Evolutionary conservation across 2,888 invertebrate genomes (phyloP), one percentile per base, ranked within the genome.

Genomic region (Myopa tessellatipennis): DNA sequence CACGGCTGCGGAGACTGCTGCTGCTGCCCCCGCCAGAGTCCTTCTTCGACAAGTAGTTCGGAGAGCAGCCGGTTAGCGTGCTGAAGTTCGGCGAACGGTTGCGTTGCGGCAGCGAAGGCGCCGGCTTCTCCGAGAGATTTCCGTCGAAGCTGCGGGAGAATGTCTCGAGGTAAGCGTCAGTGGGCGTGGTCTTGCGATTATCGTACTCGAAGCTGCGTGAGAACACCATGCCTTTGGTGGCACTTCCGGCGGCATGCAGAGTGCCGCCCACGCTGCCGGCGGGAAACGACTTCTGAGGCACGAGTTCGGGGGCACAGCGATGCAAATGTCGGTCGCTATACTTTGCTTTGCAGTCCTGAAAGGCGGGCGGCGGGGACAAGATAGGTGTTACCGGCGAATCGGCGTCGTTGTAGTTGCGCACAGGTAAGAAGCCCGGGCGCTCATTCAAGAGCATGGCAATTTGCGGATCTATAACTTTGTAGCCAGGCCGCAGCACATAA

Each of bases 331-430:
- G 82, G 38, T 86, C 87, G 18, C 82, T 82, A 38, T 85, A 84
- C 14, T 69, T 75, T 2, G 68, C 60, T 45, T 75, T 88, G 81
- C 89, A 89, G 81, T 93, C 93, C 85, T 93, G 93, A 85, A 93
- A 93, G 12, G 93, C 93, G 12, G 93, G 93, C 0, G 93, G 93
- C 12, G 93, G 93, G 18, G 93, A 93, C 69, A 93, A 91, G 78
- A 93, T 93, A 8, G 93, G 93, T 0, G 93, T 93, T 16, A 92
- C 89, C n/a, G 92, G 92, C 1, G 93, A 92, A 72, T 90, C 89
- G 82, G 87, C 84, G 77, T 87, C 89, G 26, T 85, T 83, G 67
- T 86, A 83, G 73, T 85, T 87, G 78, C 87, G 88, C 0, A 90
- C 89, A 0, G 90, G 89, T 75, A 90, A 80, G 81, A 89, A 90